Conservation (phyloP, 2,113 vertebrate genomes). For the Chroicocephalus ridibundus region DNA sequence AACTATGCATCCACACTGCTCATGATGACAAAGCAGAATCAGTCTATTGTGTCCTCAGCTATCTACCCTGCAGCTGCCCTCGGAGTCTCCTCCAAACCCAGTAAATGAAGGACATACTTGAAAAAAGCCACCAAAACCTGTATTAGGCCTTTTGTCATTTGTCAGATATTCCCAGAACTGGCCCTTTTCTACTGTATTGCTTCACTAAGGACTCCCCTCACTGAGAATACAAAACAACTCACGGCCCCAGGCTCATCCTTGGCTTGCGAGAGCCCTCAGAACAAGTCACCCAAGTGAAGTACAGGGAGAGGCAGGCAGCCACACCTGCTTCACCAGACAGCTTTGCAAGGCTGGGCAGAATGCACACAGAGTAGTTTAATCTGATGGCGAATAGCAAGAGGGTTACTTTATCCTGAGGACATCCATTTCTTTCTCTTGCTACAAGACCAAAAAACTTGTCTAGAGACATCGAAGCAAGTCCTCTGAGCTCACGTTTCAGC, state of each 20-base stretch:
- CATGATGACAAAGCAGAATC: slow-evolving; percentile 53
- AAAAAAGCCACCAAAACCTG: neutral
- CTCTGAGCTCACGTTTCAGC: neutral
- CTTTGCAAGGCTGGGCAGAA: neutral
- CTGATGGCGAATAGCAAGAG: neutral
- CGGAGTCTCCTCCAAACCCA: neutral
- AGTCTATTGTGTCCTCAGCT: neutral
- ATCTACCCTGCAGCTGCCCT: neutral
- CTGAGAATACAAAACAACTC: neutral
- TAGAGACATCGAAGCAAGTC: neutral
- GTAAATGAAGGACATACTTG: neutral
- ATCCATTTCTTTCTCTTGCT: neutral
- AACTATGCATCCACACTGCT: neutral
- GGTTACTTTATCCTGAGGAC: neutral
- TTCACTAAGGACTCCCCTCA: neutral
- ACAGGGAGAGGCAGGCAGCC: neutral
- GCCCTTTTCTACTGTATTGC: neutral
- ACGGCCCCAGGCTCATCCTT: neutral
- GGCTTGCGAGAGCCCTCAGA: neutral
- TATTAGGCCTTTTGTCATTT: neutral
- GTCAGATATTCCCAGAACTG: neutral
- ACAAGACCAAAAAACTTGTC: neutral
- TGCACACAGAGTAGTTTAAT: neutral
- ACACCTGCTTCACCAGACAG: neutral
- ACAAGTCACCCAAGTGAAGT: neutral